phyloP scores from a whole-genome alignment of 2,113 vertebrate genomes.

The Eleginops maclovinus region DNA sequence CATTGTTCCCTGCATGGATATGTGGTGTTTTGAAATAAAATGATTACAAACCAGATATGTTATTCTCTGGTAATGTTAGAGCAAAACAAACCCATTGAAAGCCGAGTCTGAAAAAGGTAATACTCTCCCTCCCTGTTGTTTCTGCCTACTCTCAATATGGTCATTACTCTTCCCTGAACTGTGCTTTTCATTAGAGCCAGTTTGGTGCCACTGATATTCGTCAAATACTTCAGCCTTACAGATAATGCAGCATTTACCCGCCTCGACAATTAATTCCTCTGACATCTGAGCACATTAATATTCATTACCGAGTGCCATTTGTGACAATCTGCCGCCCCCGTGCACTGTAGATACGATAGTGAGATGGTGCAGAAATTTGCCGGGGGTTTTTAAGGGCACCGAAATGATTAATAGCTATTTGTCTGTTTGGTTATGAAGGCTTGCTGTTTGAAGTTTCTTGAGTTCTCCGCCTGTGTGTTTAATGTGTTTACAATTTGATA shows the following conservation, averaged over 20 bases:
- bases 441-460: slow-evolving; percentile 31
- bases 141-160: slow-evolving; percentile 56
- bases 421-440: slow-evolving; percentile 35
- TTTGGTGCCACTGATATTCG: slow-evolving; percentile 82
- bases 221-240: slow-evolving; percentile 79
- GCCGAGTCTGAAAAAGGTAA: slow-evolving; percentile 14
- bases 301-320: slow-evolving; percentile 87
- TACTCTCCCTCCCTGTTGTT: slow-evolving; percentile 51
- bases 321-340: slow-evolving; percentile 78
- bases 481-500: slow-evolving; percentile 24
- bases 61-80: slow-evolving; percentile 1
- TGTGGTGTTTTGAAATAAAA: background rate
- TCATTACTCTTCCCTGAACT: slow-evolving; percentile 75
- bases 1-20: background rate
- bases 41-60: background rate
- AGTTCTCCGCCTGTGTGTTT: background rate
- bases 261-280: slow-evolving; percentile 88
- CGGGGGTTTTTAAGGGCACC: slow-evolving; percentile 18
- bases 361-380: slow-evolving; percentile 41
- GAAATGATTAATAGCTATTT: slow-evolving; percentile 61
- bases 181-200: slow-evolving; percentile 81
- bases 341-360: slow-evolving; percentile 45
- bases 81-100: slow-evolving; percentile 30
- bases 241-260: slow-evolving; percentile 85
- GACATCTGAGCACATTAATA: slow-evolving; percentile 88